These are phyloP conservation scores for Pseudorasbora parva DNA, from an alignment of 2,113 vertebrate species.

Conservation along the genomic window DNA sequence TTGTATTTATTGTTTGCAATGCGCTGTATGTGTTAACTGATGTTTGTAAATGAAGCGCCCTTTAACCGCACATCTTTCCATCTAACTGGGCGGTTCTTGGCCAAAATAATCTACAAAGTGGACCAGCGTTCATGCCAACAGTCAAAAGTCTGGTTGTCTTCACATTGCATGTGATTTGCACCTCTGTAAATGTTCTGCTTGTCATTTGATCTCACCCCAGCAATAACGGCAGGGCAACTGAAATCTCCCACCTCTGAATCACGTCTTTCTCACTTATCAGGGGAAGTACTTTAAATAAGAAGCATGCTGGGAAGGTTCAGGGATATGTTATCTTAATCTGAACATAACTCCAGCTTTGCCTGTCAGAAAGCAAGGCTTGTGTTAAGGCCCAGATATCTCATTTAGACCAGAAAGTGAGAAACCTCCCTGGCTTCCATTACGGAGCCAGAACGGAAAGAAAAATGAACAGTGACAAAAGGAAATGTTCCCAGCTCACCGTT, in stretches of 20 bases:
- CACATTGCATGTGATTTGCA: constrained; percentile 48
- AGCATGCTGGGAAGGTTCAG: constrained; percentile 62
- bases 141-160: background rate
- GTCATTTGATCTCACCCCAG: constrained; percentile 58
- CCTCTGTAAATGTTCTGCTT: constrained; percentile 58
- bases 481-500: constrained; percentile 63
- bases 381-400: constrained; percentile 70
- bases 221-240: constrained; percentile 54
- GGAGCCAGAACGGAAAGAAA: constrained; percentile 63
- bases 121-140: background rate
- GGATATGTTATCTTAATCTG: constrained; percentile 70
- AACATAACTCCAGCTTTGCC: constrained; percentile 60
- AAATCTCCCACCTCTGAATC: constrained; percentile 61
- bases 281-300: constrained; percentile 56
- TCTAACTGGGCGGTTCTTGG: background rate
- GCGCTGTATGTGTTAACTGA: background rate
- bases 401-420: constrained; percentile 65
- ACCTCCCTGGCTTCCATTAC: constrained; percentile 63
- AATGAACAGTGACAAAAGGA: constrained; percentile 62
- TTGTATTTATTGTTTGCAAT: background rate
- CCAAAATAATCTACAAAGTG: background rate
- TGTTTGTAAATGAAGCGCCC: background rate
- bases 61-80: background rate
- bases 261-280: constrained; percentile 58
- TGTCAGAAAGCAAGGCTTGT: constrained; percentile 63